Evolutionary conservation across 2,797 vertebrate species (phyloP).

Genomic region (Cossypha polioptera): DNA sequence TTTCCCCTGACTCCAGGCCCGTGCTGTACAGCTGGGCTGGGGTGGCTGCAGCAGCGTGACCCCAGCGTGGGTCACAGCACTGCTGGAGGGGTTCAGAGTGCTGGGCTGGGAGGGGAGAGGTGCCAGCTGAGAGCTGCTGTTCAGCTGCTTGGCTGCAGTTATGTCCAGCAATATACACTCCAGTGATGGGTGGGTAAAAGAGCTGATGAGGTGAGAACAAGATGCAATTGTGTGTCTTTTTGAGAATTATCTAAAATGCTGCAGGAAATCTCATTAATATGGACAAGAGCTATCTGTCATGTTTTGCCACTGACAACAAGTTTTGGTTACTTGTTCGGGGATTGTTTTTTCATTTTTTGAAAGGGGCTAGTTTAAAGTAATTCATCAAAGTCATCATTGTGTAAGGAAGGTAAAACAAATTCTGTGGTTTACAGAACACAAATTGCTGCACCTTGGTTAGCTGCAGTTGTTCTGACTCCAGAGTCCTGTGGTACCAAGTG

Average conservation of each 20-base stretch:
- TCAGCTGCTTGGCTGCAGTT: neutral
- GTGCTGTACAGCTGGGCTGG: neutral
- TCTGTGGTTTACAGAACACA: neutral
- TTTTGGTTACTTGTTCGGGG: neutral
- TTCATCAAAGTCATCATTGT: neutral
- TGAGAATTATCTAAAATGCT: neutral
- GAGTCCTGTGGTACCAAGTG: neutral
- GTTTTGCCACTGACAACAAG: neutral
- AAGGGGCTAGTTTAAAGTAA: neutral
- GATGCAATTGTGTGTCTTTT: neutral
- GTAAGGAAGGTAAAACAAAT: neutral
- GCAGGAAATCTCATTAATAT: neutral
- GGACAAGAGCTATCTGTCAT: neutral
- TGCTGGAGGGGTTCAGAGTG: neutral
- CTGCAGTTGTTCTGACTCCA: neutral
- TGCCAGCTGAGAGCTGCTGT: neutral
- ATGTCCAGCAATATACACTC: neutral
- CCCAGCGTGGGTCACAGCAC: neutral
- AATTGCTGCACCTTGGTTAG: neutral
- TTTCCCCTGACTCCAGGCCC: conserved; percentile 68
- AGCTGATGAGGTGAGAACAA: neutral
- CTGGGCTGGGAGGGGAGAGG: neutral
- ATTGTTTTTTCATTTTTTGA: neutral
- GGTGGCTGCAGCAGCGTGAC: neutral
- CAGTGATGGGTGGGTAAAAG: neutral